Evolutionary conservation across 1,140 invertebrate species (phyloP).

Genomic region (Plodia interpunctella): DNA sequence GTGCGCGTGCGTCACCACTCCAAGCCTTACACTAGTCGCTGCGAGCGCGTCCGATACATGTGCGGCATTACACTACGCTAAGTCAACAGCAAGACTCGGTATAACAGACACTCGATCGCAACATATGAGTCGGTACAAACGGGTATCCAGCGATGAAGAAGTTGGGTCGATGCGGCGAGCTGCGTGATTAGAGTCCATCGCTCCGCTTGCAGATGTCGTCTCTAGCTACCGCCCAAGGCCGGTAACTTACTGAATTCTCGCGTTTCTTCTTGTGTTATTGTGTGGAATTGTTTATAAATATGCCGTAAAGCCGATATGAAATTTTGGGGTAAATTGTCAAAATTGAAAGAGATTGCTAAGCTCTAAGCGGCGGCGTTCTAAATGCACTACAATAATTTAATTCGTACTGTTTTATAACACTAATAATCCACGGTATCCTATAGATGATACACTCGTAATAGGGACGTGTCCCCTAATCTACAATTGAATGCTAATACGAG

Average conservation of each 20-base stretch:
- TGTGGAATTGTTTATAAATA: constrained; percentile 22
- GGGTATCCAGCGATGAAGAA: constrained; percentile 30
- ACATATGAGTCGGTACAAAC: constrained; percentile 68
- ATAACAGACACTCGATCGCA: constrained; percentile 65
- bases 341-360: constrained; percentile 42
- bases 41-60: constrained; percentile 54
- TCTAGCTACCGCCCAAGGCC: constrained; percentile 14
- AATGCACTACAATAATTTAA: constrained; percentile 43
- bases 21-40: constrained; percentile 60
- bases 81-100: constrained; percentile 66
- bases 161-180: constrained; percentile 33
- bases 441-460: constrained; percentile 36
- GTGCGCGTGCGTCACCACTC: constrained; percentile 46
- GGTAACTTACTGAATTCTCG: constrained; percentile 17
- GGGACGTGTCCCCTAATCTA: constrained; percentile 58
- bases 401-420: constrained; percentile 27
- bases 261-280: constrained; percentile 26
- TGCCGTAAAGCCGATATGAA: constrained; percentile 12
- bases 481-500: constrained; percentile 60
- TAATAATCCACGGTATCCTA: constrained; percentile 55
- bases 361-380: constrained; percentile 61
- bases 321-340: constrained; percentile 28
- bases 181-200: constrained; percentile 19
- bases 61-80: constrained; percentile 73
- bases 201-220: constrained; percentile 15